phyloP scores from a whole-genome alignment of 2,797 vertebrate species.

The Premnoplex brunnescens region DNA sequence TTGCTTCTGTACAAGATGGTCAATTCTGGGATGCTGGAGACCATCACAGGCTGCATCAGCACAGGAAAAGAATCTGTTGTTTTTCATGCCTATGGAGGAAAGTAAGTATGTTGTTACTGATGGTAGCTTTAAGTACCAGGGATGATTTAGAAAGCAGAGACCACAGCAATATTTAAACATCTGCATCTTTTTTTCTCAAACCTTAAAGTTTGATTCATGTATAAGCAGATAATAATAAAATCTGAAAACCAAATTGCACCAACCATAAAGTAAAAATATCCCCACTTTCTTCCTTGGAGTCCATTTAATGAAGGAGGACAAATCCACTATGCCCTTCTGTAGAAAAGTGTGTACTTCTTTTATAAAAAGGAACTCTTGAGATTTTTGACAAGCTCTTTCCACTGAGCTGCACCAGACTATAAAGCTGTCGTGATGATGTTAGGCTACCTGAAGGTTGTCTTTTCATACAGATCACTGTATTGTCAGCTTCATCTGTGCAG shows the following conservation, averaged over 20 bases:
- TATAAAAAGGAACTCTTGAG: not conserved
- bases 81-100: slow-evolving; percentile 93
- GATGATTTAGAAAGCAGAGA: not conserved
- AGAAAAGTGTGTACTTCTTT: not conserved
- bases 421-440: not conserved
- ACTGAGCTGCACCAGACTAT: not conserved
- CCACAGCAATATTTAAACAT: not conserved
- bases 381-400: not conserved
- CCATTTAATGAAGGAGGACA: not conserved
- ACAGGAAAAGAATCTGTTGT: slow-evolving; percentile 97
- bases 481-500: not conserved
- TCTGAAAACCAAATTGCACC: not conserved
- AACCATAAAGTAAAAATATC: not conserved
- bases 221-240: not conserved
- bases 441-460: not conserved
- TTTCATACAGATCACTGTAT: not conserved
- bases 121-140: not conserved
- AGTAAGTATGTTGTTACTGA: slow-evolving; percentile 73
- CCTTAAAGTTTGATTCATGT: not conserved
- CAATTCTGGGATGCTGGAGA: slow-evolving; percentile 89
- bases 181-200: not conserved
- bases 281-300: not conserved
- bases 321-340: not conserved
- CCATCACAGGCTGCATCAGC: slow-evolving; percentile 95
- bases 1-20: slow-evolving; percentile 97